These are phyloP conservation scores for Astyanax mexicanus DNA, from an alignment of 2,797 vertebrate species.

Conservation along the genomic window DNA sequence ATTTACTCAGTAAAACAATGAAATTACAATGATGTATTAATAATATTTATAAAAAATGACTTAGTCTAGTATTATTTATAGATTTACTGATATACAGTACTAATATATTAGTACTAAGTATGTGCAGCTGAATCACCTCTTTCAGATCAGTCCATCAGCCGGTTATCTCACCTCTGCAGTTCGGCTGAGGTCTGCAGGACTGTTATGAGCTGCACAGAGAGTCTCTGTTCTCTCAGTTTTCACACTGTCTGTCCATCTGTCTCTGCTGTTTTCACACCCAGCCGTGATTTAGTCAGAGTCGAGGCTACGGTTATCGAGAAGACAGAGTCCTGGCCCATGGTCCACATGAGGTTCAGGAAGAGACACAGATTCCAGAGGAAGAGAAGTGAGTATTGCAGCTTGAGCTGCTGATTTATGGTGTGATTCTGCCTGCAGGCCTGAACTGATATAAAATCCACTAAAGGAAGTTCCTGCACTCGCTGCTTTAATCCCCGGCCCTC, in stretches of 20 bases:
- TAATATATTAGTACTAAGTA: too few relatives aligned
- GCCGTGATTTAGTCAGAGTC: constrained; percentile 86
- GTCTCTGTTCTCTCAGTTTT: constrained; percentile 19
- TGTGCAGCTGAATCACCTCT: too few relatives aligned
- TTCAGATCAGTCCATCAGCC: background rate
- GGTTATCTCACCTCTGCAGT: background rate
- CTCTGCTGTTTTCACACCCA: constrained; percentile 50
- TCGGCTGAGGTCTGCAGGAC: background rate
- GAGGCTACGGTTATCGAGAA: constrained; percentile 94
- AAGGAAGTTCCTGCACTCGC: background rate
- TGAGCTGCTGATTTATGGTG: background rate
- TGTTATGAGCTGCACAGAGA: constrained; percentile 6
- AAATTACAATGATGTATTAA: too few relatives aligned
- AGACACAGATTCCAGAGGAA: constrained; percentile 83
- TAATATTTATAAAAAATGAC: too few relatives aligned
- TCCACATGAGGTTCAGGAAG: constrained; percentile 86
- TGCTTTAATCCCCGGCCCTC: background rate
- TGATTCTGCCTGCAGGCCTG: background rate
- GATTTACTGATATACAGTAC: too few relatives aligned
- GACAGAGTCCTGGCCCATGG: constrained; percentile 89
- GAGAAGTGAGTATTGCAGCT: constrained; percentile 74
- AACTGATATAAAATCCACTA: background rate
- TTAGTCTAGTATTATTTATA: too few relatives aligned
- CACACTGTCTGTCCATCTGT: constrained; percentile 5
- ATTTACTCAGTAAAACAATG: too few relatives aligned